These are phyloP conservation scores for Heterotis niloticus DNA, from an alignment of 2,113 vertebrate species.

Conservation along the genomic window DNA sequence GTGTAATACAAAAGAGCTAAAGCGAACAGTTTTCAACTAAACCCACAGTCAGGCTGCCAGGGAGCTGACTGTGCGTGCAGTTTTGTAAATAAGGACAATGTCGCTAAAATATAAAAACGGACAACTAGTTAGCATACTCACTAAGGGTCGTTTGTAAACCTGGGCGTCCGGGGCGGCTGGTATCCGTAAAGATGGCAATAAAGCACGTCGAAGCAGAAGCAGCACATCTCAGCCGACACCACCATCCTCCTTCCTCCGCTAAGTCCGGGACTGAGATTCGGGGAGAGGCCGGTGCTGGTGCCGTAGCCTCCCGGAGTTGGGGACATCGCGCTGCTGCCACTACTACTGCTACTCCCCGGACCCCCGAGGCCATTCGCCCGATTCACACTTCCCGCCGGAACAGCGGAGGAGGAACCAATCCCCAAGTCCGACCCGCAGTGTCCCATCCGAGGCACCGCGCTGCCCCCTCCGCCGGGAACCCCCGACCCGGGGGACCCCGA, in stretches of 20 bases:
- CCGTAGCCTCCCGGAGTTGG: constrained; percentile 67
- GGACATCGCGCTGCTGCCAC: constrained; percentile 66
- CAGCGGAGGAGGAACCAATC: constrained; percentile 75
- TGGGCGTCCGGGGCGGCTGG: constrained; percentile 92
- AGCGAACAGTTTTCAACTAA: not conserved
- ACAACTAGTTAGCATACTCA: constrained; percentile 64
- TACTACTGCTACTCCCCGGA: constrained; percentile 70
- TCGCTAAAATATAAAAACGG: too few relatives aligned
- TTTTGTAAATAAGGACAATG: too few relatives aligned
- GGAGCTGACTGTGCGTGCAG: not conserved
- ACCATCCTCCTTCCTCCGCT: constrained; percentile 90
- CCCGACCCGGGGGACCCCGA: constrained; percentile 94
- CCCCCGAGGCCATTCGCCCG: constrained; percentile 76
- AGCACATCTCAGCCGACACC: constrained; percentile 96
- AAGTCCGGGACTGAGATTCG: constrained; percentile 69
- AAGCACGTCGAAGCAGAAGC: constrained; percentile 97
- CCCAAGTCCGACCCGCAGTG: constrained; percentile 79
- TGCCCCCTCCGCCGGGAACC: constrained; percentile 74
- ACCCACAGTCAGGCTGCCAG: not conserved
- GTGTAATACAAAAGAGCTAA: not conserved
- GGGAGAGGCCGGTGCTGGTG: constrained; percentile 68
- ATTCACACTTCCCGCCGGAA: constrained; percentile 74
- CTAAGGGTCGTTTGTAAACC: constrained; percentile 98
- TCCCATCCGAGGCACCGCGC: constrained; percentile 77
- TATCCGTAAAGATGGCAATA: constrained; percentile 97